phyloP scores from a whole-genome alignment of 2,888 invertebrate genomes.

The Cosmopolites sordidus region DNA sequence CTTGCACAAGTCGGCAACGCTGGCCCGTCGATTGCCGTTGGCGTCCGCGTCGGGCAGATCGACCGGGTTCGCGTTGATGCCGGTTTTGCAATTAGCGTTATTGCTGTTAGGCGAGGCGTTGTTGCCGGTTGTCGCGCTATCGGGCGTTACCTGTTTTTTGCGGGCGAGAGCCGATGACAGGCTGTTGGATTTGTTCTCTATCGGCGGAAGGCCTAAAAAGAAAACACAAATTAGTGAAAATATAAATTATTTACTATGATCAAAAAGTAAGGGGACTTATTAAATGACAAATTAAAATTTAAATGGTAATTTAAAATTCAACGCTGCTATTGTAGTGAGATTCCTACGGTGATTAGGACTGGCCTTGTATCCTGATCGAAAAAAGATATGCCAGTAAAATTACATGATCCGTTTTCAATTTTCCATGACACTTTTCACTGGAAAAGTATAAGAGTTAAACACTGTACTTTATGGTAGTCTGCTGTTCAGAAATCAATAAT shows the following conservation, averaged over 20 bases:
- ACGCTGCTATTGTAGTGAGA: too few species aligned
- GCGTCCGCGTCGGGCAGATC: slow-evolving; percentile 41
- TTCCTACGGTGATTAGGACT: too few species aligned
- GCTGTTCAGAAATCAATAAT: too few species aligned
- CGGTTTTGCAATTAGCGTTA: slow-evolving; percentile 40
- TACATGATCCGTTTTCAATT: too few species aligned
- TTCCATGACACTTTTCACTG: too few species aligned
- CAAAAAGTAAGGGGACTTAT: background rate
- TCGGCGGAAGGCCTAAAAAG: slow-evolving; percentile 41
- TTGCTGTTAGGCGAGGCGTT: slow-evolving; percentile 31
- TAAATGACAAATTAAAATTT: background rate
- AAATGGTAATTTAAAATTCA: too few species aligned
- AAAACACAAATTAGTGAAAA: slow-evolving; percentile 10
- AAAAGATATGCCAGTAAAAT: too few species aligned
- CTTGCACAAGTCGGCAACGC: slow-evolving; percentile 58
- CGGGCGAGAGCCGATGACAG: slow-evolving; percentile 29
- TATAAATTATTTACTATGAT: too few species aligned
- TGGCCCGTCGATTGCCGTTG: slow-evolving; percentile 57
- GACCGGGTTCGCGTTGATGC: slow-evolving; percentile 1
- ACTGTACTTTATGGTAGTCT: too few species aligned
- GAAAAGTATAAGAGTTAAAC: too few species aligned
- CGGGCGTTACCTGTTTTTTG: slow-evolving; percentile 28
- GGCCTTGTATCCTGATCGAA: too few species aligned
- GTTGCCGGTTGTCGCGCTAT: slow-evolving; percentile 29
- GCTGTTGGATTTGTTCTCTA: slow-evolving; percentile 41